Evolutionary conservation across 1,140 invertebrate species (phyloP), one percentile per base, ranked within the genome.

Genomic region (Drosophila prosaltans): DNA sequence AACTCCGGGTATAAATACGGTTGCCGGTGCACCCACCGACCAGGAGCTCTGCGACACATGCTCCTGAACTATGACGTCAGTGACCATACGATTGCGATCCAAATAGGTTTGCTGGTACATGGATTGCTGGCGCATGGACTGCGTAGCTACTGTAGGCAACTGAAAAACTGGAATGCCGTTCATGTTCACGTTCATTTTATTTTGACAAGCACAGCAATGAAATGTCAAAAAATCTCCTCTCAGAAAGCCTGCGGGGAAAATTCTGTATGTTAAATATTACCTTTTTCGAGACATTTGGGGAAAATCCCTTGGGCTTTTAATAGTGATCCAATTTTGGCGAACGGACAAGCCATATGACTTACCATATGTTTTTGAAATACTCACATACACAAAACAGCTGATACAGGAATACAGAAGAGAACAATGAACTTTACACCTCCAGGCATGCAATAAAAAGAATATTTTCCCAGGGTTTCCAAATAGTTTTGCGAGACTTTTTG

Each of bases 31-130:
- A 0, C 55, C 70, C 64, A 74, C 30, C 0, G 84, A 54, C 79
- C 84, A 86, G 2, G 83, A 77, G 40, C 77, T 78, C 11, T 88
- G 84, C 3, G 76, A 89, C 2, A 80, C 61, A 24, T 80, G 81
- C 71, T 89, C 78, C 57, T 85, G 84, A 26, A 90, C 86, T 21
- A 71, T 70, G 1, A 82, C 69, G 43, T 86, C 83, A 2, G 76
- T 90, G 6, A 73, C 66, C 70, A 81, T 69, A 36, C 71, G 81
- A 32, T 65, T 72, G 39, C 70, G 80, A 57, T 88, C 77, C 71
- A 83, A 40, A 39, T 90, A 89, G 6, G 80, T 90, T 43, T 88
- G 83, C 28, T 84, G 83, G 55, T 88, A 88, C 64, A 78, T 65
- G 6, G 76, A 80, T 32, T 86, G 83, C 48, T 88, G 76, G 57